phyloP scores from a whole-genome alignment of 2,888 invertebrate genomes.

The Pristionchus entomophagus region DNA sequence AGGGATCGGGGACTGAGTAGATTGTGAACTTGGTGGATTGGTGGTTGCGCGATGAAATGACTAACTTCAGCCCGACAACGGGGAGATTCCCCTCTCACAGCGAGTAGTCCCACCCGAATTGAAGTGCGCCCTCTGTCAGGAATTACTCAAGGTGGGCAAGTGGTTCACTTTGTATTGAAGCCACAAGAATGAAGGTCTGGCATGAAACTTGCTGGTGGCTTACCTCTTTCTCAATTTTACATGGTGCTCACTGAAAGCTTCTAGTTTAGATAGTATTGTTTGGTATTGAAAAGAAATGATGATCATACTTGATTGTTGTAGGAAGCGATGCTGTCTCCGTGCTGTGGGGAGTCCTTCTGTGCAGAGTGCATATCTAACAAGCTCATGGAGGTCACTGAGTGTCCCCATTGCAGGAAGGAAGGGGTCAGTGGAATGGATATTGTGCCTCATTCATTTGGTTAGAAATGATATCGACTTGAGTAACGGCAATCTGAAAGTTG shows the following conservation, averaged over 20 bases:
- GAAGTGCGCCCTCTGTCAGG: conserved; percentile 91
- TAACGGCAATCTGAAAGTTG: no score
- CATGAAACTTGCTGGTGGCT: no score
- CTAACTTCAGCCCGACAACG: conserved; percentile 40
- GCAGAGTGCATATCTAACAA: conserved; percentile 87
- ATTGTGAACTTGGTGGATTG: not conserved
- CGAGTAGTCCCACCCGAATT: conserved; percentile 87
- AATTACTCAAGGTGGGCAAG: conserved; percentile 79
- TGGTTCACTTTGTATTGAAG: no score
- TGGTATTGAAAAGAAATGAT: not conserved
- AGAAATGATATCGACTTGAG: no score
- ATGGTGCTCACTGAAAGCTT: no score
- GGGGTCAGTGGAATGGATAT: conserved; percentile 36
- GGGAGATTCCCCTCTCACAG: conserved; percentile 44
- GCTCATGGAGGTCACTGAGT: conserved; percentile 62
- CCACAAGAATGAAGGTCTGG: no score
- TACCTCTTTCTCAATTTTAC: no score
- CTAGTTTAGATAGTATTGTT: no score
- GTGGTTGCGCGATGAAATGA: not conserved
- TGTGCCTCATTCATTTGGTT: not conserved
- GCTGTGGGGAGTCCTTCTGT: conserved; percentile 98
- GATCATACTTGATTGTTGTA: conserved; percentile 76
- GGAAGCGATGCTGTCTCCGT: conserved; percentile 97
- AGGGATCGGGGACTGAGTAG: not conserved
- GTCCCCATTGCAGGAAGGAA: conserved; percentile 56